Conservation (phyloP, 2,113 vertebrate genomes). For the Tragelaphus buxtoni region DNA sequence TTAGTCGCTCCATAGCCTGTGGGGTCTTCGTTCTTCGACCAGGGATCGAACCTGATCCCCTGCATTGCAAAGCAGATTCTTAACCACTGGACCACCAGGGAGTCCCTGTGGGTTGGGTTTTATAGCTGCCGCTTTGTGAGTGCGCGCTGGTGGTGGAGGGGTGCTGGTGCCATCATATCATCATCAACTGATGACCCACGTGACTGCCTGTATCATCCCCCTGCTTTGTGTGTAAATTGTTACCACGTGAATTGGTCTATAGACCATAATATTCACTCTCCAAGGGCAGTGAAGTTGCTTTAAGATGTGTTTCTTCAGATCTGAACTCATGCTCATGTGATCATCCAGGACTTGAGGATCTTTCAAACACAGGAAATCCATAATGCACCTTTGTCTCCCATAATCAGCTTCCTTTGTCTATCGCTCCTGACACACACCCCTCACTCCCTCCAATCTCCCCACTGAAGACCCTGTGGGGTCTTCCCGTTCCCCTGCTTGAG, state of each 20-base stretch:
- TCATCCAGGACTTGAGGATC: neutral
- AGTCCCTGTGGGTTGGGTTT: too few species aligned
- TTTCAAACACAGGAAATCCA: neutral
- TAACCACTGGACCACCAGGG: neutral
- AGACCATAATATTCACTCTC: neutral
- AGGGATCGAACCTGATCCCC: neutral
- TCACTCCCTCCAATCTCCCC: neutral
- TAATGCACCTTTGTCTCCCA: fast-evolving
- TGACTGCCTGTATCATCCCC: neutral
- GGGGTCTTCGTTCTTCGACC: neutral
- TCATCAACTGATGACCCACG: too few species aligned
- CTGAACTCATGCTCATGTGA: neutral
- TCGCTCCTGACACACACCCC: neutral
- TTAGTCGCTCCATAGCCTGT: neutral
- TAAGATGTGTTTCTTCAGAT: neutral
- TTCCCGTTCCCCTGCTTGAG: neutral
- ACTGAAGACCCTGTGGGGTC: neutral
- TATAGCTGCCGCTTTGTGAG: neutral
- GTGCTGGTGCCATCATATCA: fast-evolving
- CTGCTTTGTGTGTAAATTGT: neutral
- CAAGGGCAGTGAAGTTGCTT: neutral
- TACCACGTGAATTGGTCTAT: neutral
- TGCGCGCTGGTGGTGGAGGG: fast-evolving
- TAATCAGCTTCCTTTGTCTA: neutral
- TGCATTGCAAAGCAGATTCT: neutral